Evolutionary conservation across 2,797 vertebrate genomes (phyloP).

Genomic region (Liparis tanakae): DNA sequence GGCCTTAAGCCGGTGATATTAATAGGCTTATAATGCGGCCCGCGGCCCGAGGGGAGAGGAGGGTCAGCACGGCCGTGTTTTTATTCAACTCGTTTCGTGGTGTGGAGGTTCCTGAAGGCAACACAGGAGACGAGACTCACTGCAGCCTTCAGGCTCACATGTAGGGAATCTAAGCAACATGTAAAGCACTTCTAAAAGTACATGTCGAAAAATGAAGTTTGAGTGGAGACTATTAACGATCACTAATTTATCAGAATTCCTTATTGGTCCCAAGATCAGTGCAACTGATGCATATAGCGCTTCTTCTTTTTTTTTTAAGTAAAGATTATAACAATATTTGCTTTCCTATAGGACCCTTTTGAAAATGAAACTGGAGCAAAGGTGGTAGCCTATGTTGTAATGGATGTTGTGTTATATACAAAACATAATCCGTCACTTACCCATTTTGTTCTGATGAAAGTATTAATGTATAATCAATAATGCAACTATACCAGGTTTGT

Average conservation of each 20-base stretch:
- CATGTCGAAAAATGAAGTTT: not conserved
- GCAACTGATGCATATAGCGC: not conserved
- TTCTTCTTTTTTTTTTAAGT: not conserved
- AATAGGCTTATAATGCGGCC: slow-evolving; percentile 24
- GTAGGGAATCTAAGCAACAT: not conserved
- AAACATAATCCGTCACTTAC: not conserved
- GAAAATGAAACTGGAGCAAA: slow-evolving; percentile 4
- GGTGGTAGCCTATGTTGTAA: no score
- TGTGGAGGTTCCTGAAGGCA: not conserved
- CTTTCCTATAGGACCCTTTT: not conserved
- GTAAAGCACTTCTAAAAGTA: not conserved
- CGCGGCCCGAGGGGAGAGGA: not conserved
- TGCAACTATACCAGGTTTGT: not conserved
- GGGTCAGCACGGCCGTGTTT: slow-evolving; percentile 19
- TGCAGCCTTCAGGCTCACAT: not conserved
- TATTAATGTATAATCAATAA: not conserved
- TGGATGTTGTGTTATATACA: no score
- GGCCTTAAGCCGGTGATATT: slow-evolving; percentile 6
- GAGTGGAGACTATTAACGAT: not conserved
- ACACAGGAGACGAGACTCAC: slow-evolving; percentile 8
- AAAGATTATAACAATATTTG: not conserved
- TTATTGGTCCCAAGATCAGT: not conserved
- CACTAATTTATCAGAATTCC: not conserved
- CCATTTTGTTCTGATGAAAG: not conserved
- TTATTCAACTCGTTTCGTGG: slow-evolving; percentile 9